Evolutionary conservation across 2,113 vertebrate species (phyloP).

Genomic region (Suricata suricatta): DNA sequence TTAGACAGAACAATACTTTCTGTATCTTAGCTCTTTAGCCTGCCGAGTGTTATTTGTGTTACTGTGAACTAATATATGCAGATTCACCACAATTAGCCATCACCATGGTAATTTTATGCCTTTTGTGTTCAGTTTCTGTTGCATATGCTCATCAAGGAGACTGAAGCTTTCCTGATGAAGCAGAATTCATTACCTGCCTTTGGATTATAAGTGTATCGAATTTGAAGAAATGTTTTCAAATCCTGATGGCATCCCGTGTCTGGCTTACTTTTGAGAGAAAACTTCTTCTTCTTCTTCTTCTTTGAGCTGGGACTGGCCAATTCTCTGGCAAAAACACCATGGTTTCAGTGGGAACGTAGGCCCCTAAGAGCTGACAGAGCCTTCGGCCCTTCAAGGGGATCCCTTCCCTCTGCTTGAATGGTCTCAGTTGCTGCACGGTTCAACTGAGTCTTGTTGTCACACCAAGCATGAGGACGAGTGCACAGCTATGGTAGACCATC

Average conservation of each 20-base stretch:
- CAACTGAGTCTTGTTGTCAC: background rate
- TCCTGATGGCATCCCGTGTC: background rate
- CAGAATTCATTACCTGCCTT: constrained; percentile 59
- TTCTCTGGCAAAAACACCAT: background rate
- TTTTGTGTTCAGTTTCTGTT: constrained; percentile 73
- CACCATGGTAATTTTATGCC: constrained; percentile 62
- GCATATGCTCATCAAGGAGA: constrained; percentile 58
- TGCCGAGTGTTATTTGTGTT: constrained; percentile 51
- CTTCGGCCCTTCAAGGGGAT: background rate
- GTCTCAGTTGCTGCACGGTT: background rate
- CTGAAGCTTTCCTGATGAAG: constrained; percentile 61
- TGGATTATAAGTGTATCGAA: constrained; percentile 35
- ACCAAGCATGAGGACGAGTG: background rate
- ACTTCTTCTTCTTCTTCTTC: background rate
- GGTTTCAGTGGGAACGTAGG: background rate
- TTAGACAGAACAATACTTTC: constrained; percentile 51
- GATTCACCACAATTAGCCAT: constrained; percentile 75
- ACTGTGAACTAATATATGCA: constrained; percentile 62
- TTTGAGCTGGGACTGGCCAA: background rate
- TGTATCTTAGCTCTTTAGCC: constrained; percentile 57
- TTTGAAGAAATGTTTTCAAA: constrained; percentile 73
- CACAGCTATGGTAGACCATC: background rate
- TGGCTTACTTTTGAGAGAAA: constrained; percentile 26
- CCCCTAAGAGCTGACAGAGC: background rate
- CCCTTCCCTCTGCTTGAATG: background rate